phyloP scores from a whole-genome alignment of 2,888 invertebrate species.

The Orthosia gracilis region DNA sequence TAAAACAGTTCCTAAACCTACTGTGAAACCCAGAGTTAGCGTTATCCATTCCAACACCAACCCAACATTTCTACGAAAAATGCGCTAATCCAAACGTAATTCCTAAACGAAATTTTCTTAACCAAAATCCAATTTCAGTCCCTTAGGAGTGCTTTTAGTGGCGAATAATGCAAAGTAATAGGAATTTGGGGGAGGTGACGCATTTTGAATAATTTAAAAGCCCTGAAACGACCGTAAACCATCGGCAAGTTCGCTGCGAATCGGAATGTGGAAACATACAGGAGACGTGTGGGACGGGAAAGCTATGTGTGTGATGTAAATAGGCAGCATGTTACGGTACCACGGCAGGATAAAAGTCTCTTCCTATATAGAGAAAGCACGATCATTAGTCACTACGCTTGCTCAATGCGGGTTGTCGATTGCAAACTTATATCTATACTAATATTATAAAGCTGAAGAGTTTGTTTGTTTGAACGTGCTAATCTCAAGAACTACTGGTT shows the following conservation, averaged over 20 bases:
- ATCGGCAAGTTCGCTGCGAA: conserved; percentile 23
- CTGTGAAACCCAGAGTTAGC: too few species aligned
- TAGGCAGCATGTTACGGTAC: too few species aligned
- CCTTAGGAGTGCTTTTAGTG: conserved; percentile 50
- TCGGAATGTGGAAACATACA: conserved; percentile 37
- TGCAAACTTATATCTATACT: too few species aligned
- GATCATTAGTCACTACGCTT: too few species aligned
- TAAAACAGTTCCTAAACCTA: too few species aligned
- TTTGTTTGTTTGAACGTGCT: too few species aligned
- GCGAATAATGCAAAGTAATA: conserved; percentile 60
- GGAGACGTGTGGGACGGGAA: background rate
- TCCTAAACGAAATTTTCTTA: conserved; percentile 14
- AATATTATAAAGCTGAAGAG: too few species aligned
- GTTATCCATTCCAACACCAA: background rate
- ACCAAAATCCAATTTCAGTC: conserved; percentile 58
- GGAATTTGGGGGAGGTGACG: conserved; percentile 57
- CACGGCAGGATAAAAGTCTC: too few species aligned
- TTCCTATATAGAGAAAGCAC: too few species aligned
- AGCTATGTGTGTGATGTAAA: too few species aligned
- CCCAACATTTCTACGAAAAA: background rate
- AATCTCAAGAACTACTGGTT: too few species aligned
- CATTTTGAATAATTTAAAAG: conserved; percentile 65
- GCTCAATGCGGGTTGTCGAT: too few species aligned
- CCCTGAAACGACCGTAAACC: conserved; percentile 47
- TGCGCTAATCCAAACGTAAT: conserved; percentile 23